Percentiles rank a stretch among this genome's conserved stretches.
phyloP scores from a whole-genome alignment of 35 echinoderm and acorn worm genomes.

The Diadema setosum region DNA sequence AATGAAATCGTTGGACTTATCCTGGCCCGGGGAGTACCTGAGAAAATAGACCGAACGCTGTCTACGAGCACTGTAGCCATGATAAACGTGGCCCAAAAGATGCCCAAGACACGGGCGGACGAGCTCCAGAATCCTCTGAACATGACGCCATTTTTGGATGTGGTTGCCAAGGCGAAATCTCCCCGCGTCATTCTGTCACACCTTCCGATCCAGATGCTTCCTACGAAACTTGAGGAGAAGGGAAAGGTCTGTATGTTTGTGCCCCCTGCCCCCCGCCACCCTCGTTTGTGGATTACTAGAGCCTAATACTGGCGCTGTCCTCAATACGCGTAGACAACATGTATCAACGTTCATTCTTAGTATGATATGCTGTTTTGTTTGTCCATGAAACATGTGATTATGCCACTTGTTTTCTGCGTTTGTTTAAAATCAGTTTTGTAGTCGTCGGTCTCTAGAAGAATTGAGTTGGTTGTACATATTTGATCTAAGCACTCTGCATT shows the following conservation, averaged over 20 bases:
- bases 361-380: neutral
- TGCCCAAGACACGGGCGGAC: neutral
- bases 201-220: neutral
- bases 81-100: neutral
- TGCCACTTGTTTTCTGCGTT: neutral
- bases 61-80: neutral
- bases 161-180: neutral
- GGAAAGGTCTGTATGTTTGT: neutral
- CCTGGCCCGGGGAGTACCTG: slow-evolving; percentile 3
- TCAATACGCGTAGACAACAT: neutral
- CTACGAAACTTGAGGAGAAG: neutral
- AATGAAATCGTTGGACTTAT: slow-evolving; percentile 47
- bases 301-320: neutral
- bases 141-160: slow-evolving; percentile 9
- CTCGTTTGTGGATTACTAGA: too few relatives aligned
- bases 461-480: neutral
- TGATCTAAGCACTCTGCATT: neutral
- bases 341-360: neutral
- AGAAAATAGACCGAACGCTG: slow-evolving; percentile 26
- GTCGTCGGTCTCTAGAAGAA: neutral
- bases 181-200: neutral
- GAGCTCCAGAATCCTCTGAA: neutral
- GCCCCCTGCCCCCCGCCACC: neutral
- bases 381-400: neutral
- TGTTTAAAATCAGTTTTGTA: neutral